Evolutionary conservation across 2,113 vertebrate species (phyloP).

Genomic region (Petaurus breviceps): DNA sequence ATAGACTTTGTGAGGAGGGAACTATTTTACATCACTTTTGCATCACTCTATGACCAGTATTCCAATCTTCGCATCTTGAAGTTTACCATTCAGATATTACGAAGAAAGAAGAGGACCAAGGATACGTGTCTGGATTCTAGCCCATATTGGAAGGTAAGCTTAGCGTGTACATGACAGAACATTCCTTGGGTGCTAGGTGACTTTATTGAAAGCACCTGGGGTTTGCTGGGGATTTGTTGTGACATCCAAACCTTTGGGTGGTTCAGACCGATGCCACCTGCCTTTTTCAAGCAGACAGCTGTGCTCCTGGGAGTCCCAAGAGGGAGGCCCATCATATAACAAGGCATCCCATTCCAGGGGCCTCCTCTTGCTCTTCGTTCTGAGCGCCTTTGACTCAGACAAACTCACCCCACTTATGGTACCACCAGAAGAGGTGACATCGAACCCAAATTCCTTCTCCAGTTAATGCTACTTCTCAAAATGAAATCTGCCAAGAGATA

Average conservation of each 20-base stretch:
- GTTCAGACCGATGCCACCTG: no score
- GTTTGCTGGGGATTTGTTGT: not conserved
- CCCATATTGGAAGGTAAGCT: not conserved
- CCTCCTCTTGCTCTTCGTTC: not conserved
- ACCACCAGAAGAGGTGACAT: not conserved
- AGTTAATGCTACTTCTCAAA: not conserved
- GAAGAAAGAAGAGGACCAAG: not conserved
- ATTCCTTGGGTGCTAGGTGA: not conserved
- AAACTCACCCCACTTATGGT: not conserved
- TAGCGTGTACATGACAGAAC: not conserved
- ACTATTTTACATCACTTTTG: not conserved
- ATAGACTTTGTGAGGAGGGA: not conserved
- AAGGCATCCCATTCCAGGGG: not conserved
- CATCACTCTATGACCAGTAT: not conserved
- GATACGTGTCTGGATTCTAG: not conserved
- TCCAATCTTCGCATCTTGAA: not conserved
- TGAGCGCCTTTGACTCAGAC: not conserved
- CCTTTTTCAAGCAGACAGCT: not conserved
- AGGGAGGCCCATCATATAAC: not conserved
- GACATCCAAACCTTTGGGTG: not conserved
- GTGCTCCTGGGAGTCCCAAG: not conserved
- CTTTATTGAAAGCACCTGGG: not conserved
- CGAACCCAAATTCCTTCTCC: conserved; percentile 25
- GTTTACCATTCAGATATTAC: not conserved
- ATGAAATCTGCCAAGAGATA: not conserved